A percentile compares a stretch with the other conserved stretches of the same genome.
Conservation (phyloP, 2,113 vertebrate species). For the Saccopteryx leptura region DNA sequence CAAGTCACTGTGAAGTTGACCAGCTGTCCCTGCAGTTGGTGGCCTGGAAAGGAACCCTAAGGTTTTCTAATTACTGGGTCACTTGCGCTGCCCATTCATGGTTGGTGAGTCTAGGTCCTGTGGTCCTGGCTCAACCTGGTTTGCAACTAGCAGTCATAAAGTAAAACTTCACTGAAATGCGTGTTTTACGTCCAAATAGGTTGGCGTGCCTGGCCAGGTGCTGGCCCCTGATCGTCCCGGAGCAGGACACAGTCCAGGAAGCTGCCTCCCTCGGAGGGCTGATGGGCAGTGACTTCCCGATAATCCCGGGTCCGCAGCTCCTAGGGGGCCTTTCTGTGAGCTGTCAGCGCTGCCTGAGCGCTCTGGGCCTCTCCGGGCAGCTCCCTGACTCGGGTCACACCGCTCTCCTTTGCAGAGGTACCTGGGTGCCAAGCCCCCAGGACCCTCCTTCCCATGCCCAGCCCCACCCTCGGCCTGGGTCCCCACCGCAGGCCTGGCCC, state of each 20-base stretch:
- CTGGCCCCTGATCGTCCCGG: background rate
- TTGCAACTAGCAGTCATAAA: rapidly evolving
- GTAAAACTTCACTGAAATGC: background rate
- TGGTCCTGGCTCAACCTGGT: background rate
- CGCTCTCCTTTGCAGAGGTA: background rate
- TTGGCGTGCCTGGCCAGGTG: background rate
- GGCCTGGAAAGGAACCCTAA: background rate
- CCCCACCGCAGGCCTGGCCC: background rate
- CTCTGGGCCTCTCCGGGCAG: background rate
- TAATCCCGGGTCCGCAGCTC: background rate
- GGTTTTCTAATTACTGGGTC: background rate
- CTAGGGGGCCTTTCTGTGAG: background rate
- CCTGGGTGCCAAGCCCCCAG: background rate
- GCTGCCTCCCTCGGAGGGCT: rapidly evolving
- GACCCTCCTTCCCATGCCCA: no score
- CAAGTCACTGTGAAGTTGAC: background rate
- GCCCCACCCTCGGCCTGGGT: background rate
- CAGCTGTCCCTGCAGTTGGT: rapidly evolving
- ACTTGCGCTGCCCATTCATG: rapidly evolving
- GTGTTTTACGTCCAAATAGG: background rate
- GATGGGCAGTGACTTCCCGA: rapidly evolving
- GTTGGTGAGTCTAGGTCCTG: background rate
- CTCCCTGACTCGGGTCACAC: no score
- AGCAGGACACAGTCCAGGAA: background rate
- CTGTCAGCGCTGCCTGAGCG: background rate